phyloP scores from a whole-genome alignment of 1,140 invertebrate genomes.

The Anastrepha ludens region DNA sequence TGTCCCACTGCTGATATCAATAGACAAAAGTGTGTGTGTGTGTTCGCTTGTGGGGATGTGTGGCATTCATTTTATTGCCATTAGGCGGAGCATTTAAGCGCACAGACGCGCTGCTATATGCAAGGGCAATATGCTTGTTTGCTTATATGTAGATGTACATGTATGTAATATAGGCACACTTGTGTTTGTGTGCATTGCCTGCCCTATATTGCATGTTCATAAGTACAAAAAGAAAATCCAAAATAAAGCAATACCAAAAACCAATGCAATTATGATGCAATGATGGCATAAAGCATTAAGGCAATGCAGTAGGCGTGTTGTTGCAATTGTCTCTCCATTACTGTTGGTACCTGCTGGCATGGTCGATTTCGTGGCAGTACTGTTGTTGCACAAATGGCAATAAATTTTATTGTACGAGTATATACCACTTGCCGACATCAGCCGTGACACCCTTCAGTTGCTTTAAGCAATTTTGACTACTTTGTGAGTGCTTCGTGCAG shows the following conservation, averaged over 20 bases:
- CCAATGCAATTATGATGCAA: slow-evolving; percentile 33
- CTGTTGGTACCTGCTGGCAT: background rate
- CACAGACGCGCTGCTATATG: background rate
- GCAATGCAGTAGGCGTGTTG: slow-evolving; percentile 19
- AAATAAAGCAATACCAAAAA: slow-evolving; percentile 13
- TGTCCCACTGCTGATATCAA: background rate
- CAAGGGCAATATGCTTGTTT: no score
- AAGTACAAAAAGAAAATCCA: background rate
- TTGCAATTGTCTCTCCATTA: slow-evolving; percentile 48
- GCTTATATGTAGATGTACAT: no score
- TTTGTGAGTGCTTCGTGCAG: background rate
- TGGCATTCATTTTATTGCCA: slow-evolving; percentile 52
- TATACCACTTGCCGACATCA: no score
- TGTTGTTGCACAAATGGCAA: background rate
- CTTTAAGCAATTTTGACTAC: background rate
- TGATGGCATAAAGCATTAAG: slow-evolving; percentile 51
- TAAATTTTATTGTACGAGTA: background rate
- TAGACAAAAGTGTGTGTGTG: background rate
- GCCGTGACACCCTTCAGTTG: background rate
- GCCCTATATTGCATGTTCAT: background rate
- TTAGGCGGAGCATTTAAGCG: slow-evolving; percentile 30
- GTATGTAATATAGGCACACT: background rate
- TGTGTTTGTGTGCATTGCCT: background rate
- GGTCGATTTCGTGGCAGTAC: background rate
- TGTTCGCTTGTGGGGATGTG: slow-evolving; percentile 6